phyloP scores from a whole-genome alignment of 2,888 invertebrate genomes.

The Philereme vetulata region DNA sequence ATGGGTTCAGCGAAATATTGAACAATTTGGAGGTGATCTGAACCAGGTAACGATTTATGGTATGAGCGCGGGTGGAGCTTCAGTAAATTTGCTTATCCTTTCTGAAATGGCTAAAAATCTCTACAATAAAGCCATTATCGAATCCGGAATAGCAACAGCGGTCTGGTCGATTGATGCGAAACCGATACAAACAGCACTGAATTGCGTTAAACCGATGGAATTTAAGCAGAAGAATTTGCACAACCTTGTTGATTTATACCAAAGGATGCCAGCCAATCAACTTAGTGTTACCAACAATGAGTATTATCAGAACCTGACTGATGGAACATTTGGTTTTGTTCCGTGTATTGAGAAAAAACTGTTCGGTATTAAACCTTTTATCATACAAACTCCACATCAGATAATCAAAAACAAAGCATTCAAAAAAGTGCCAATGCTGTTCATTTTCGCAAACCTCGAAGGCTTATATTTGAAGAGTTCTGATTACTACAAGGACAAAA shows the following conservation, averaged over 20 bases:
- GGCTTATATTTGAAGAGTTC: conserved; percentile 45
- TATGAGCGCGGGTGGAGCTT: conserved; percentile 55
- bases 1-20: conserved; percentile 54
- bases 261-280: conserved; percentile 34
- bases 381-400: conserved; percentile 38
- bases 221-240: conserved; percentile 21
- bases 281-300: conserved; percentile 40
- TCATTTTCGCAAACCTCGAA: conserved; percentile 44
- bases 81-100: conserved; percentile 47
- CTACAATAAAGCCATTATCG: conserved; percentile 49
- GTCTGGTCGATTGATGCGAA: conserved; percentile 44
- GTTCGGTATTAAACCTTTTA: conserved; percentile 33
- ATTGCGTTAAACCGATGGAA: conserved; percentile 29
- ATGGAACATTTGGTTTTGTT: conserved; percentile 50
- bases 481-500: conserved; percentile 46
- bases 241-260: conserved; percentile 37
- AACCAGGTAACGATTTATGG: conserved; percentile 54
- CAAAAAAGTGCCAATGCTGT: conserved; percentile 45
- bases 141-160: conserved; percentile 44
- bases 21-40: conserved; percentile 53
- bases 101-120: conserved; percentile 48
- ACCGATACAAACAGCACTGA: conserved; percentile 43
- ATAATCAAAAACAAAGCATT: conserved; percentile 37
- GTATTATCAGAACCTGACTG: conserved; percentile 44
- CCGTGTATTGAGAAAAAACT: conserved; percentile 48